Evolutionary conservation across 2,888 invertebrate genomes (phyloP), one percentile per base, ranked within the genome.

Genomic region (Synanthedon myopaeformis): DNA sequence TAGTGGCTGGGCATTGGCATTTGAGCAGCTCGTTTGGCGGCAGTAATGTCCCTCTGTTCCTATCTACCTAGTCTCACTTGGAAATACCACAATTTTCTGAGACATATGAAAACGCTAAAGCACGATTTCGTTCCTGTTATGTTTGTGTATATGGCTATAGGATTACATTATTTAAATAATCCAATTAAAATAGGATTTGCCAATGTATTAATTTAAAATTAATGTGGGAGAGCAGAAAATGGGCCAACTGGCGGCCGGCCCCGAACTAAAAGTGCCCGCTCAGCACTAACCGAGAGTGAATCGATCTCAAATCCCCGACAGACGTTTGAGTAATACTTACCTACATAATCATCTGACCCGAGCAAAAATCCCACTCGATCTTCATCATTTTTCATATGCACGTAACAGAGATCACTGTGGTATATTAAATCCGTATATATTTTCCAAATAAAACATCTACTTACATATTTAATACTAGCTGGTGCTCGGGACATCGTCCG

Each of bases 281-380:
- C 69, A 65, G 59, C 60, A 63, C 59, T 62, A 62, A 62, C 64
- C 59, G 61, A 54, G 61, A 67, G 65, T 64, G 65, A 64, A 68
- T 66, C 60, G 63, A 63, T 60, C 59, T 45, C 58, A 61, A 62
- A 60, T 62, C 58, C 60, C 61, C 58, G 59, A 58, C 60, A 62
- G 64, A 59, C 61, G 59, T 45, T 45, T 45, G 45, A 45, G 45
- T 45, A 45, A 58, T 55, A 58, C 59, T 59, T 55, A 58, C 59
- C 58, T 55, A 59, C 61, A 56, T 65, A 63, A 64, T 64, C 61
- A 67, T 64, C 59, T 59, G 59, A 54, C 60, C 61, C 61, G 62
- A 56, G 54, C 57, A 50, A 13, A 45, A 45, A 13, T 45, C 45
- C n/a, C 14, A 45, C 45, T 14, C 13, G 11, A 12, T 45, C 13